Evolutionary conservation across 2,113 vertebrate species (phyloP).

Genomic region (Plotosus lineatus): DNA sequence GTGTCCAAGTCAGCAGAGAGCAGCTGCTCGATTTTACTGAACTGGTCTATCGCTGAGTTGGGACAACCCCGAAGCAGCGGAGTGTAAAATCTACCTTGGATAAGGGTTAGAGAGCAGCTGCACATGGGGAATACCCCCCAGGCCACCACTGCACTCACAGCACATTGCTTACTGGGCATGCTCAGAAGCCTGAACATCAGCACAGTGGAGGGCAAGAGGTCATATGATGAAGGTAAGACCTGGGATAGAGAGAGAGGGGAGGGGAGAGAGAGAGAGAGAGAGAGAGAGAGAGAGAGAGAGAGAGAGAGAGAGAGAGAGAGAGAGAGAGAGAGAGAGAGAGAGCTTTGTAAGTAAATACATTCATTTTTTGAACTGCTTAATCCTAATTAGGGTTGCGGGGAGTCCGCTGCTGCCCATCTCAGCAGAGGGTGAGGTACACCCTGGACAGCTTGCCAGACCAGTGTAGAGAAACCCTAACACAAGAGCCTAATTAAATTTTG

Average conservation of each 20-base stretch:
- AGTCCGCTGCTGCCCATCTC: no score
- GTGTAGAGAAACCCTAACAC: no score
- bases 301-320: no score
- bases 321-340: no score
- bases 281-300: no score
- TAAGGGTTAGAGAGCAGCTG: slow-evolving; percentile 67
- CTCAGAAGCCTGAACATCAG: slow-evolving; percentile 83
- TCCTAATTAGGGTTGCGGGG: no score
- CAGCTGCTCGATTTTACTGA: slow-evolving; percentile 81
- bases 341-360: no score
- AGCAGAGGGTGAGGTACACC: no score
- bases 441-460: no score
- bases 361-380: no score
- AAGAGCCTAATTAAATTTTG: neutral
- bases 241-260: slow-evolving; percentile 53
- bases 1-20: slow-evolving; percentile 85
- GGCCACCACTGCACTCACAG: slow-evolving; percentile 69
- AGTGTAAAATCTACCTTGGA: slow-evolving; percentile 88
- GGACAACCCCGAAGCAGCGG: slow-evolving; percentile 82
- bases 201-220: slow-evolving; percentile 76
- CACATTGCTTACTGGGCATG: slow-evolving; percentile 63
- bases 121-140: slow-evolving; percentile 88
- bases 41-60: slow-evolving; percentile 72
- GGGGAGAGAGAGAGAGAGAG: no score
- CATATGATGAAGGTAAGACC: slow-evolving; percentile 75